phyloP scores from a whole-genome alignment of 2,113 vertebrate genomes.

The Collichthys lucidus region DNA sequence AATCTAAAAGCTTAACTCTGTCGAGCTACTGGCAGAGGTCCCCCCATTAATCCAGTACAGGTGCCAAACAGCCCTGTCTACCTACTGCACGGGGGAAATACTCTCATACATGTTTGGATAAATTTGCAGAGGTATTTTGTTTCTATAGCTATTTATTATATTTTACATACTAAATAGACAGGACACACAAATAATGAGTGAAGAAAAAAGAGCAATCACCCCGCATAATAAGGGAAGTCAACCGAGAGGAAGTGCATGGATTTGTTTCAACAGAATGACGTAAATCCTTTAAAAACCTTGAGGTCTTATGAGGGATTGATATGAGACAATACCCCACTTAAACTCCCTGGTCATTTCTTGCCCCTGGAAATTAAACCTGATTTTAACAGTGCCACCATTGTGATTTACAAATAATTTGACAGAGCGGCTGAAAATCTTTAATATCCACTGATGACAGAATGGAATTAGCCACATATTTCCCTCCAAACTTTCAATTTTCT shows the following conservation, averaged over 20 bases:
- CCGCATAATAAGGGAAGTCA: not conserved
- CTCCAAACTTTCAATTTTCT: conserved; percentile 85
- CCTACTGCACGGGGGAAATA: conserved; percentile 23
- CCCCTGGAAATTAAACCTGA: conserved; percentile 87
- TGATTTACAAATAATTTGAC: conserved; percentile 85
- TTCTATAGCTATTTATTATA: not conserved
- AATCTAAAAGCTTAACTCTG: conserved; percentile 92
- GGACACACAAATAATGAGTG: not conserved
- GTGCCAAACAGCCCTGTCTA: conserved; percentile 87
- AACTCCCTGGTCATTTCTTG: conserved; percentile 73
- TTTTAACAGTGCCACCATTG: conserved; percentile 93
- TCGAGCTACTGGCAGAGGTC: conserved; percentile 90
- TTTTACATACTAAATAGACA: not conserved
- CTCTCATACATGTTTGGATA: not conserved
- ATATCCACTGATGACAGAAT: conserved; percentile 99
- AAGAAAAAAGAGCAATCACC: not conserved
- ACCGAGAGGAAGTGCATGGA: not conserved
- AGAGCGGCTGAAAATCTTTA: conserved; percentile 90
- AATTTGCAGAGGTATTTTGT: not conserved
- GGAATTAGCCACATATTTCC: conserved; percentile 95
- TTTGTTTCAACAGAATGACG: conserved; percentile 44
- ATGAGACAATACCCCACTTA: conserved; percentile 78
- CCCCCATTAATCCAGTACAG: conserved; percentile 93
- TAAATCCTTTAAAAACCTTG: conserved; percentile 63
- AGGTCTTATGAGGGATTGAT: conserved; percentile 68